Conservation (phyloP, 1,140 invertebrate species). For the Luehdorfia chinensis region DNA sequence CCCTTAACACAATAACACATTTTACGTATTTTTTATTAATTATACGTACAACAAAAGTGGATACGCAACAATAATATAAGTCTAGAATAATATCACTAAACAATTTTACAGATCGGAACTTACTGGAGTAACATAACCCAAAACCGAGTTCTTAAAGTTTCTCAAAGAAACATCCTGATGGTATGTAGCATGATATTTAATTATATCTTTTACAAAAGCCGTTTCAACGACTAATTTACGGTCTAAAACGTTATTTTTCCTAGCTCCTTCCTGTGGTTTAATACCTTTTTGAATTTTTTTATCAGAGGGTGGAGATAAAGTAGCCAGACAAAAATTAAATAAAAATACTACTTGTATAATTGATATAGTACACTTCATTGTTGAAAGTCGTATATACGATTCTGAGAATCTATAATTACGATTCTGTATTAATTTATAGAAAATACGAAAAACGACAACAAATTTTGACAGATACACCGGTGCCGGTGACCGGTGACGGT, state of each 20-base stretch:
- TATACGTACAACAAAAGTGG: too few relatives aligned
- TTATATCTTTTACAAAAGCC: constrained; percentile 83
- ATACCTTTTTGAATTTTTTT: constrained; percentile 70
- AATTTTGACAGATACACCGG: too few relatives aligned
- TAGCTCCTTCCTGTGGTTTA: constrained; percentile 79
- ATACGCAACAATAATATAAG: too few relatives aligned
- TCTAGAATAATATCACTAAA: too few relatives aligned
- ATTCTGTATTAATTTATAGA: too few relatives aligned
- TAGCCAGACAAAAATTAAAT: constrained; percentile 56
- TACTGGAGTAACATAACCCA: constrained; percentile 95
- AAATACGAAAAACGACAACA: too few relatives aligned
- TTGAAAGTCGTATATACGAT: too few relatives aligned
- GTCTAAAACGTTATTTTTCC: constrained; percentile 82
- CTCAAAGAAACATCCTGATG: constrained; percentile 81
- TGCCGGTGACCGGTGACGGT: too few relatives aligned
- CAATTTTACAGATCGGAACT: too few relatives aligned
- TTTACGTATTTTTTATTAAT: too few relatives aligned
- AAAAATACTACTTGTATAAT: constrained; percentile 48
- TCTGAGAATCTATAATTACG: too few relatives aligned
- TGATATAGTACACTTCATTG: constrained; percentile 52
- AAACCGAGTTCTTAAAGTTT: constrained; percentile 83
- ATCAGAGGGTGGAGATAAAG: constrained; percentile 74
- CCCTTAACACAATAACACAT: too few relatives aligned
- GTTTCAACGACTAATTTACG: constrained; percentile 82
- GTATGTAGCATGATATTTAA: constrained; percentile 86